These are phyloP conservation scores for Sander vitreus DNA, from an alignment of 2,113 vertebrate species.

Conservation along the genomic window DNA sequence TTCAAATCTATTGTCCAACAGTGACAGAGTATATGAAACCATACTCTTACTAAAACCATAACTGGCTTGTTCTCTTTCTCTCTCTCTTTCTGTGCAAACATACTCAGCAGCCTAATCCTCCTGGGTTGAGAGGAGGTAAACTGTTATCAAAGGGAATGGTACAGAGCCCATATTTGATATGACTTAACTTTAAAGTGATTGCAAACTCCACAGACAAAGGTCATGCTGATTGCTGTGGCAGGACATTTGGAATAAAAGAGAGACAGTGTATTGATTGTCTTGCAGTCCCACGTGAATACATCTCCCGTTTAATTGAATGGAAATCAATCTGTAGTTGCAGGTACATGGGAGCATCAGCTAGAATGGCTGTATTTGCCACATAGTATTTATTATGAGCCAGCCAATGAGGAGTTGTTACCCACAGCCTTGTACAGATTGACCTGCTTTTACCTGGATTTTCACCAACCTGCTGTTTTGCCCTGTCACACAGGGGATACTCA, in stretches of 20 bases:
- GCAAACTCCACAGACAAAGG: conserved; percentile 36
- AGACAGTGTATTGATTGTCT: conserved; percentile 51
- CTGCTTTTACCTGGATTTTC: conserved; percentile 29
- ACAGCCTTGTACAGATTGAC: conserved; percentile 14
- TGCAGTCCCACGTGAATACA: background rate
- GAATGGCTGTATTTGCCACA: background rate
- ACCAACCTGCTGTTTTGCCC: conserved; percentile 23
- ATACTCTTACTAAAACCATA: background rate
- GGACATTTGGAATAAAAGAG: conserved; percentile 22
- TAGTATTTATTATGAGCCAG: conserved; percentile 34
- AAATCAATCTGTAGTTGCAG: conserved; percentile 44
- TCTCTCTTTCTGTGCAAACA: conserved; percentile 18
- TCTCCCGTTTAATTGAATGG: conserved; percentile 37
- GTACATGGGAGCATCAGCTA: background rate
- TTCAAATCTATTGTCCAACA: background rate
- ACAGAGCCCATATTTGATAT: conserved; percentile 54
- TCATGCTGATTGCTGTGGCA: background rate
- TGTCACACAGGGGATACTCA: conserved; percentile 8
- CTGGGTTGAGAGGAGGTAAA: conserved; percentile 20
- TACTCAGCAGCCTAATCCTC: conserved; percentile 32
- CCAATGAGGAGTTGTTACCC: conserved; percentile 44
- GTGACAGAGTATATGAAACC: background rate
- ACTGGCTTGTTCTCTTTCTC: background rate
- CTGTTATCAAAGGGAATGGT: conserved; percentile 54
- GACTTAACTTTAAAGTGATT: conserved; percentile 46